Evolutionary conservation across 2,888 invertebrate species (phyloP).

Genomic region (Brachyopa scutellaris): DNA sequence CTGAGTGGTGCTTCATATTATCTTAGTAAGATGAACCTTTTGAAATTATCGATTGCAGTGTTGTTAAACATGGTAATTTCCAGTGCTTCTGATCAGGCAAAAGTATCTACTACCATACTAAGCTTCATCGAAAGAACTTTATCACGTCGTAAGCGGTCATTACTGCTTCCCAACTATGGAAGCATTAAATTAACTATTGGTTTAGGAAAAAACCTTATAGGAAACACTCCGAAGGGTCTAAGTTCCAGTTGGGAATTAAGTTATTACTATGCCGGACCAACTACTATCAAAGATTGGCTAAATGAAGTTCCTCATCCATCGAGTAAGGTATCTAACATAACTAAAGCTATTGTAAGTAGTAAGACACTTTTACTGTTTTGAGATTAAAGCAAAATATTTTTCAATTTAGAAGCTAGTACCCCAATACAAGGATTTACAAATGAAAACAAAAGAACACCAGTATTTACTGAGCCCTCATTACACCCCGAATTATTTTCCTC

Average conservation of each 20-base stretch:
- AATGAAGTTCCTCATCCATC: not conserved
- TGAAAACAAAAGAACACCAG: not conserved
- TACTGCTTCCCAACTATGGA: conserved; percentile 38
- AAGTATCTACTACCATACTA: not conserved
- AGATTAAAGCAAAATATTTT: too few species aligned
- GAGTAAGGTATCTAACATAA: not conserved
- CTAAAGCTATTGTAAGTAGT: not conserved
- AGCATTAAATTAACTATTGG: conserved; percentile 35
- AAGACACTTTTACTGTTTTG: too few species aligned
- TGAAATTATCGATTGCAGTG: not conserved
- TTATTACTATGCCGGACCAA: conserved; percentile 34
- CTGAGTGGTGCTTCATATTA: not conserved
- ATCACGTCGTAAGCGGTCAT: conserved; percentile 11
- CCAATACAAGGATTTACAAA: not conserved
- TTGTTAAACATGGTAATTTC: not conserved
- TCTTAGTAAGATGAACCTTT: not conserved
- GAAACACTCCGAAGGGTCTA: conserved; percentile 36
- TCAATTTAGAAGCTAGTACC: not conserved
- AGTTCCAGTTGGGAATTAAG: conserved; percentile 32
- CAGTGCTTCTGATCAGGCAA: not conserved
- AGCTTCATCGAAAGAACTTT: not conserved
- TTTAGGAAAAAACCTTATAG: conserved; percentile 5
- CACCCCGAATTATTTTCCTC: not conserved
- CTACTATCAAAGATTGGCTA: conserved; percentile 17
- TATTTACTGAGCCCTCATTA: not conserved